phyloP scores from a whole-genome alignment of 2,888 invertebrate species.

The Hirtodrosophila alboralis region DNA sequence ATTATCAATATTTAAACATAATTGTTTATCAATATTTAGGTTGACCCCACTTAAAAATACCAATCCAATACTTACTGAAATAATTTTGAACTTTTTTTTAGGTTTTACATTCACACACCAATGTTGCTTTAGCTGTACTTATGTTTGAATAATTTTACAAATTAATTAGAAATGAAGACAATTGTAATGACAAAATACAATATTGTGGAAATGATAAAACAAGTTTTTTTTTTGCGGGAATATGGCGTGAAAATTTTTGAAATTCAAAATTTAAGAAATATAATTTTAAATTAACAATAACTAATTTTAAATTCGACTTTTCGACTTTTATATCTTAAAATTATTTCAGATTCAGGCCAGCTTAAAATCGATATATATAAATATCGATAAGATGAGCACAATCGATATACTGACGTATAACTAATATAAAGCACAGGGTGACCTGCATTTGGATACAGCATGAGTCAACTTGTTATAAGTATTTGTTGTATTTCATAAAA shows the following conservation, averaged over 20 bases:
- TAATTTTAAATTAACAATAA: too few relatives aligned
- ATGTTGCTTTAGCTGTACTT: constrained; percentile 64
- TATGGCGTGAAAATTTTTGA: too few relatives aligned
- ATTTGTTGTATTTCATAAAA: constrained; percentile 16
- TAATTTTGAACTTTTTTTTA: constrained; percentile 9
- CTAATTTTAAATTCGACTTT: too few relatives aligned
- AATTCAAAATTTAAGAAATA: too few relatives aligned
- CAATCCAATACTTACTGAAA: constrained; percentile 8
- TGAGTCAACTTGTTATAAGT: constrained; percentile 49
- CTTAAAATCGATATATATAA: background rate
- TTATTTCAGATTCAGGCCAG: too few relatives aligned
- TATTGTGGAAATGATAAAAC: constrained; percentile 5
- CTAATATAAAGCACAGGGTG: constrained; percentile 34
- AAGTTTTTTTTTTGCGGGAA: too few relatives aligned
- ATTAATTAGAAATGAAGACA: constrained; percentile 53
- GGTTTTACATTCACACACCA: constrained; percentile 9
- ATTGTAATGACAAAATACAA: constrained; percentile 43
- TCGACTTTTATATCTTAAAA: too few relatives aligned
- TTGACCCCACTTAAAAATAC: constrained; percentile 23
- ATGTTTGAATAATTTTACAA: constrained; percentile 51
- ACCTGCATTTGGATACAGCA: constrained; percentile 1
- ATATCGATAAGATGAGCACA: background rate
- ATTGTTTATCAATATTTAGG: constrained; percentile 70
- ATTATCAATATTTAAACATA: constrained; percentile 58
- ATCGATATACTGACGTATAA: constrained; percentile 21